Conservation (phyloP, 2,113 vertebrate genomes). For the human (Homo sapiens) region DNA sequence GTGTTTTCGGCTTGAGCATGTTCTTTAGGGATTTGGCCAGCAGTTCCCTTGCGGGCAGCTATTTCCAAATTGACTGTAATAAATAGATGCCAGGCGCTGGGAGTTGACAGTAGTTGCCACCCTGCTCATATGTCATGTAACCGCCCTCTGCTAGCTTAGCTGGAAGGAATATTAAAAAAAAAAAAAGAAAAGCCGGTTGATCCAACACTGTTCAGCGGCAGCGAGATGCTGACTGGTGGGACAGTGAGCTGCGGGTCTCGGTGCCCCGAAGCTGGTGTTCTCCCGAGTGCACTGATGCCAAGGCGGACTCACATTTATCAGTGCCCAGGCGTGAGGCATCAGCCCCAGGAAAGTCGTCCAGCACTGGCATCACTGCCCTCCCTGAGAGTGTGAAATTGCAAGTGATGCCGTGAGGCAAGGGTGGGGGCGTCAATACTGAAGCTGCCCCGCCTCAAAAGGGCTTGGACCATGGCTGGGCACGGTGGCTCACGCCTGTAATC, state of each 20-base stretch:
- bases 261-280: neutral
- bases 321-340: neutral
- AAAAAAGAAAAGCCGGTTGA: neutral
- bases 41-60: neutral
- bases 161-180: neutral
- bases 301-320: neutral
- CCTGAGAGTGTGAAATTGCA: neutral
- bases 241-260: neutral
- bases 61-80: neutral
- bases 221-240: neutral
- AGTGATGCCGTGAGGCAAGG: fast-evolving
- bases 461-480: fast-evolving
- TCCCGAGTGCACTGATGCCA: neutral
- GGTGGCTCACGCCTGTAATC: too few species aligned
- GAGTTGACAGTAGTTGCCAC: neutral
- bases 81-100: neutral
- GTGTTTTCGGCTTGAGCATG: neutral
- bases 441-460: fast-evolving
- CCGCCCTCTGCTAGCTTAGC: neutral
- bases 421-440: fast-evolving
- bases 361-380: neutral
- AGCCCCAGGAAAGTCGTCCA: neutral
- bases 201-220: neutral
- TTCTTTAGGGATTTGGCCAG: neutral
- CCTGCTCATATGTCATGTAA: neutral